Evolutionary conservation across 1,140 invertebrate species (phyloP), one percentile per base, ranked within the genome.

Genomic region (Hydropsyche tenuis): DNA sequence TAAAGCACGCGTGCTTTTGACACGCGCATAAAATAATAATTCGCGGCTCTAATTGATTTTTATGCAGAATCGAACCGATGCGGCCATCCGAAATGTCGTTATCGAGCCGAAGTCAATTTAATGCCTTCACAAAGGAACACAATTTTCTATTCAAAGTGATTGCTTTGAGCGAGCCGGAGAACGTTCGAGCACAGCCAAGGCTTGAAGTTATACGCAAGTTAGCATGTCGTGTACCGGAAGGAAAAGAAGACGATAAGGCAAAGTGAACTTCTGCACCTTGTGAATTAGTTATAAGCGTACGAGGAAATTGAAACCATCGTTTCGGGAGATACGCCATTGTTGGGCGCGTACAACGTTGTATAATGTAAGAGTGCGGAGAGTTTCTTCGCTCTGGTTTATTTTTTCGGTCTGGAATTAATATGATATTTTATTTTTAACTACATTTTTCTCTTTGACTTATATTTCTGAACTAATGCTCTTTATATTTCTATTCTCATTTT

Each of bases 81-180:
- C 60, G 27, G 60, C 23, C 27, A 63, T 37, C 60, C 23, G 60
- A 30, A 63, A 20, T 30, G 60, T 11, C 60, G 27, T 63, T 65
- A 65, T 43, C 63, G 16, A 7, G 37, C 18, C 30, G 37, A 25
- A 65, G 63, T 65, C 63, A 43, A 65, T 65, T 65, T 65, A 45
- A 65, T 65, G 63, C 63, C 23, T n/a, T 16, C 63, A 43, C 63
- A 65, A 65, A 65, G 63, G 37, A 37, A 45, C 63, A 43, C 27
- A 65, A 65, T 65, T 65, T 65, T 65, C 63, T 43, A 65, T 65
- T 65, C 63, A 65, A 43, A 65, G 63, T 43, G 60, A 63, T 63
- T 63, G 60, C 60, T 63, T 63, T 63, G 60, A 63, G 23, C 14
- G 45, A 53, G 48, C n/a, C 16, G 30, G 42, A 43, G 27, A 43